Evolutionary conservation across 2,888 invertebrate species (phyloP), one percentile per base, ranked within the genome.

Genomic region (Caenorhabditis macrosperma): DNA sequence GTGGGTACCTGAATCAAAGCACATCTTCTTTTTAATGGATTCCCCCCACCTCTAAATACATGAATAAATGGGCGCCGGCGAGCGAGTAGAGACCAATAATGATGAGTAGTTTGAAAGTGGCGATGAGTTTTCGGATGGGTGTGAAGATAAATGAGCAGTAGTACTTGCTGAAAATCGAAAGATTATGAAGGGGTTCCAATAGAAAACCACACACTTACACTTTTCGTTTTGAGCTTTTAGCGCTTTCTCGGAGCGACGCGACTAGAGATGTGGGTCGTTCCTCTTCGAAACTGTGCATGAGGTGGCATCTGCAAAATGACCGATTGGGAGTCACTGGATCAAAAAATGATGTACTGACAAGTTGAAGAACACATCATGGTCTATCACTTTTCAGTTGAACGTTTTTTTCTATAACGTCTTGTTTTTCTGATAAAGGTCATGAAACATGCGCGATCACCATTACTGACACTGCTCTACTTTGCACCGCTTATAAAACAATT

Each of bases 31-130:
- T 28, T 6, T 12, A 24, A 2, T 48, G 2, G 10, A 12, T 24
- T 10, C 10, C 3, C 33, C 66, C 60, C 30, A 85, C 84, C 78
- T 89, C 89, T 22, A 88, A 78, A 78, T 84, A 87, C 84, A 87
- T 87, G 57, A 89, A 89, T 46, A 88, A 75, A 79, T 83, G 82
- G 2, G 88, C 89, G 24, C 89, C 89, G 33, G 89, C 54, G 22
- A 89, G 68, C 6, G 89, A 86, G 66, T 88, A 89, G 15, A 87
- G 44, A 12, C 82, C 83, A 28, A 88, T 87, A 20, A 89, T 75
- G 24, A 86, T 84, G 17, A 86, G 71, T 22, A 85, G 48, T 74
- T 83, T 83, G 61, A 81, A 81, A 30, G 80, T 75, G 22, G 59
- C 33, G 1, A 84, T 60, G 1, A 82, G 22, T 22, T 64, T 72